Evolutionary conservation across 2,888 invertebrate species (phyloP), one percentile per base, ranked within the genome.

Genomic region (Oscheius onirici): DNA sequence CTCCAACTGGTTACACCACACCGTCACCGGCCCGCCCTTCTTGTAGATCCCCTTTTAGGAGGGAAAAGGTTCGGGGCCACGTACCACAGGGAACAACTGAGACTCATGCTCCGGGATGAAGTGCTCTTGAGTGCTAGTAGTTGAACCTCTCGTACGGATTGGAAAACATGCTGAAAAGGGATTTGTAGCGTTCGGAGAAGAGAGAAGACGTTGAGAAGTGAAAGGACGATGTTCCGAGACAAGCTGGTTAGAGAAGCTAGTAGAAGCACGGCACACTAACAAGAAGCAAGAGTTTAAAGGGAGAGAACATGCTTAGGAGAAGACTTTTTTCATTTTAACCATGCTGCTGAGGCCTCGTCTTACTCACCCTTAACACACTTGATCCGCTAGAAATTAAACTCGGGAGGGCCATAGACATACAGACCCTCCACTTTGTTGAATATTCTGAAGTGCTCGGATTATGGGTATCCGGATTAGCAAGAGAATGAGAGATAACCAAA

Each of bases 221-320:
- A 58, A 20, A 57, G 20, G 57, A 58, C 17, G 54, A 54, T 69
- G 58, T 66, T 57, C 51, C 58, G 46, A 58, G 44, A 28, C 46
- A 46, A 70, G 51, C 52, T 52, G n/a, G 52, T 54, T 58, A 66
- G 46, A 44, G 52, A 61, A 65, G 49, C 34, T 34, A 24, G 28
- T 52, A 70, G 51, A 44, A 49, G 65, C 43, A 58, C 55, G 28
- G 54, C 63, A 52, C 28, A 52, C 52, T 51, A 60, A 41, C 15
- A 28, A 34, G 10, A 54, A n/a, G 15, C 15, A 57, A 57, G 20
- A 15, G 20, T 15, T 13, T 3, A 15, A 46, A 46, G 58, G 54
- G 66, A 46, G 8, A 20, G n/a, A 46, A 15, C 20, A 46, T 20
- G n/a, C 20, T 46, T 15, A 46, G 46, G 44, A 52, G 61, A 49